Conservation (phyloP, 2,888 invertebrate genomes). For the Drosophila peninsularis region DNA sequence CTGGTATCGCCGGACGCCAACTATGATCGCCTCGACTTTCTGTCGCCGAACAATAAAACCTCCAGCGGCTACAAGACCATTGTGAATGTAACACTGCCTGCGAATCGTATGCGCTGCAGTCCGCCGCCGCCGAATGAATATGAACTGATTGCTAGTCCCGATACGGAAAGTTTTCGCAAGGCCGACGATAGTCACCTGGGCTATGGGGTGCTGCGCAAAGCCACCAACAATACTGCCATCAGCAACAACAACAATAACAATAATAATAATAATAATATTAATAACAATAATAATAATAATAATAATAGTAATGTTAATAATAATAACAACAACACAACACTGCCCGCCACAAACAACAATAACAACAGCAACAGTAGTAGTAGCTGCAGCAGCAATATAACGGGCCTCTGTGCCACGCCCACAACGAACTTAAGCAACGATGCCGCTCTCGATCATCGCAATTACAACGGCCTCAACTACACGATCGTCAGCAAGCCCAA, state of each 20-base stretch:
- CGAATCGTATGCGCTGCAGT: conserved; percentile 71
- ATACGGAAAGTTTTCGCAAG: conserved; percentile 89
- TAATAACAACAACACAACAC: conserved; percentile 31
- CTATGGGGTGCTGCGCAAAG: conserved; percentile 91
- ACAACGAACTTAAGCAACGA: conserved; percentile 54
- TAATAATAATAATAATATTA: conserved; percentile 27
- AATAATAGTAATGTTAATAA: conserved; percentile 21
- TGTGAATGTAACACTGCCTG: conserved; percentile 87
- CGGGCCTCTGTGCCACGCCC: conserved; percentile 29
- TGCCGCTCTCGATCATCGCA: conserved; percentile 88
- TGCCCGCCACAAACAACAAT: conserved; percentile 43
- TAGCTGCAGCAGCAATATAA: conserved; percentile 21
- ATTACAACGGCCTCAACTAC: conserved; percentile 91
- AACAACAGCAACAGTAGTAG: conserved; percentile 26
- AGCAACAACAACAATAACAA: conserved; percentile 35
- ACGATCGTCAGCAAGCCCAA: conserved; percentile 94
- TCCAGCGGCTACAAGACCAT: conserved; percentile 90
- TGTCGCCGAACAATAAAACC: conserved; percentile 90
- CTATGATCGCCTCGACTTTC: conserved; percentile 93
- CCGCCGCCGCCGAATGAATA: conserved; percentile 89
- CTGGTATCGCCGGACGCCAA: conserved; percentile 85
- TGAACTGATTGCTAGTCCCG: conserved; percentile 88
- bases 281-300: conserved; percentile 23
- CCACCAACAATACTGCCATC: conserved; percentile 77
- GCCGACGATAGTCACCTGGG: conserved; percentile 93